These are phyloP conservation scores for Porphyrio hochstetteri DNA, from an alignment of 2,113 vertebrate species.

Conservation along the genomic window DNA sequence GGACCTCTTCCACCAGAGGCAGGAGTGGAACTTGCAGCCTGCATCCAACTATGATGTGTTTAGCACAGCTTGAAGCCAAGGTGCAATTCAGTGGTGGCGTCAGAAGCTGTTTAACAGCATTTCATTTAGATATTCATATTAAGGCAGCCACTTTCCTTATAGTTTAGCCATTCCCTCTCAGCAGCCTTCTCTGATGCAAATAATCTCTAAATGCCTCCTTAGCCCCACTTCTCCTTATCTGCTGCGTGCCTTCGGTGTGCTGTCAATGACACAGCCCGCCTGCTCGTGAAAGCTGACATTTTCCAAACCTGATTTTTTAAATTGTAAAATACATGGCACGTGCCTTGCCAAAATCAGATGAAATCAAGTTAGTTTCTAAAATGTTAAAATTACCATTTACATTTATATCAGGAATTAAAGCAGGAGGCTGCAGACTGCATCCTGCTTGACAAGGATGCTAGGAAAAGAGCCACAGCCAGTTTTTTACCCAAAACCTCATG, in stretches of 20 bases:
- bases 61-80: not conserved
- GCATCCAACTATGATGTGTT: not conserved
- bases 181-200: not conserved
- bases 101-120: not conserved
- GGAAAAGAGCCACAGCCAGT: not conserved
- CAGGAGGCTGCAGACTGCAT: not conserved
- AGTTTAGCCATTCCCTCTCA: not conserved
- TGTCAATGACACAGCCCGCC: not conserved
- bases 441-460: not conserved
- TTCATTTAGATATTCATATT: not conserved
- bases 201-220: not conserved
- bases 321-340: not conserved
- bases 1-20: not conserved
- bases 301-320: constrained; percentile 5
- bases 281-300: constrained; percentile 38
- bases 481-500: not conserved
- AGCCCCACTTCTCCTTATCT: not conserved
- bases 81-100: not conserved
- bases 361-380: constrained; percentile 14
- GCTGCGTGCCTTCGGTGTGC: not conserved
- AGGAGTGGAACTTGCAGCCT: not conserved
- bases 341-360: constrained; percentile 2
- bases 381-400: constrained; percentile 54
- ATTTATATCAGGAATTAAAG: constrained; percentile 16
- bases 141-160: not conserved